A percentile compares a stretch with the other conserved stretches of the same genome.
These are phyloP conservation scores for Coranthus polyacanthus DNA, from an alignment of 2,797 vertebrate genomes.

Conservation along the genomic window DNA sequence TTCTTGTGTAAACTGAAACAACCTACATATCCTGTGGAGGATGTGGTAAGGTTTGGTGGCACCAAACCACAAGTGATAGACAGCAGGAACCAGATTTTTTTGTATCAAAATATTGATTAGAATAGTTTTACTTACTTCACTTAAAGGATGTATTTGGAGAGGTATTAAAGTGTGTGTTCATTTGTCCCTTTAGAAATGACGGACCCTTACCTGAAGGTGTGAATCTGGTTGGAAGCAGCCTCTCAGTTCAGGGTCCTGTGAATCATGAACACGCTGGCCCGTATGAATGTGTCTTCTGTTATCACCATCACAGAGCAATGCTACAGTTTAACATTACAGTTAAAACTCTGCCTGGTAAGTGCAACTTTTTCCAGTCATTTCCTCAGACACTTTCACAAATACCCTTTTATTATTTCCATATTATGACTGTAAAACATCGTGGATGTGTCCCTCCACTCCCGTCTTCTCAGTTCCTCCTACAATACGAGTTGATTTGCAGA, in stretches of 20 bases:
- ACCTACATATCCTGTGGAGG: constrained; percentile 43
- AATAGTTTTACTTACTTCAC: neutral
- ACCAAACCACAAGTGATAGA: constrained; percentile 60
- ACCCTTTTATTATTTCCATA: constrained; percentile 10
- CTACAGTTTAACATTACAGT: constrained; percentile 75
- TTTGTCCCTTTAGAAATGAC: constrained; percentile 58
- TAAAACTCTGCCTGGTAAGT: constrained; percentile 65
- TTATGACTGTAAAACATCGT: constrained; percentile 32
- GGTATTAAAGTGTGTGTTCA: neutral
- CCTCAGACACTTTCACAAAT: neutral
- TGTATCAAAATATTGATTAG: constrained; percentile 3
- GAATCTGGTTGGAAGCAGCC: constrained; percentile 46
- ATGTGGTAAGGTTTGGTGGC: constrained; percentile 69
- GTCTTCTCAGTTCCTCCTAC: constrained; percentile 70
- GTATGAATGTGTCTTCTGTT: constrained; percentile 77
- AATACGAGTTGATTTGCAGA: constrained; percentile 63
- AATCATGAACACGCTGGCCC: constrained; percentile 65
- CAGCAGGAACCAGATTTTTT: constrained; percentile 43
- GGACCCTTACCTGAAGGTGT: constrained; percentile 66
- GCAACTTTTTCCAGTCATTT: constrained; percentile 1
- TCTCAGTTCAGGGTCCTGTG: constrained; percentile 68
- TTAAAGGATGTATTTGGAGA: too few relatives aligned
- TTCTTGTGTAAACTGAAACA: constrained; percentile 23
- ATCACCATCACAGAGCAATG: constrained; percentile 58
- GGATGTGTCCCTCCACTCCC: constrained; percentile 1